Evolutionary conservation across 2,888 invertebrate species (phyloP), one percentile per base, ranked within the genome.

Genomic region (Selenia dentaria): DNA sequence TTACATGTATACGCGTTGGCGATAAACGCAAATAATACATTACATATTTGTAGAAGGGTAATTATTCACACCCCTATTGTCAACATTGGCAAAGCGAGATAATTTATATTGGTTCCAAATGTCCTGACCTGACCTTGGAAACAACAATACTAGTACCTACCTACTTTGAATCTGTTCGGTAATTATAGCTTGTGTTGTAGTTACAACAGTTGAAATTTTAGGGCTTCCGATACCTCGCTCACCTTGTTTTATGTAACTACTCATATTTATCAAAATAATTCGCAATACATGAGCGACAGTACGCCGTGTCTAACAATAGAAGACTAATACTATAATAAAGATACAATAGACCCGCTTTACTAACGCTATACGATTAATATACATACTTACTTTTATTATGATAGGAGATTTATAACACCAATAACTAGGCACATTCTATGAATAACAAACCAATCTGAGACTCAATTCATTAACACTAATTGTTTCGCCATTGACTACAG

Each of bases 401-500:
- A n/a, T n/a, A n/a, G n/a, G n/a, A n/a, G n/a, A n/a, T n/a, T n/a
- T n/a, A n/a, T n/a, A n/a, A 41, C 33, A 37, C 12, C 45, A 36
- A 32, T 34, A 29, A 36, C 33, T 33, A 44, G 16, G 25, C 14
- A 20, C 28, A 27, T 28, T 25, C 33, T 45, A 9, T 27, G 13
- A 24, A 32, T 36, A 45, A 35, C 39, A 39, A 36, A 51, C 59
- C 66, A 68, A 75, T 76, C 69, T 70, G 67, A 66, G 63, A 65
- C 69, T 69, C 68, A 67, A 75, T 75, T 79, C 70, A 77, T 79
- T 78, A 77, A 67, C 70, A 70, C 67, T 74, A 79, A 85, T 83
- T 81, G 77, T 78, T 83, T 79, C 79, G 83, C 80, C 85, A 84
- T 85, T 85, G 84, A 67, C 59, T 63, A 66, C 44, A 73, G 70